Conservation (phyloP, 1,140 invertebrate species). For the Mercenaria mercenaria region DNA sequence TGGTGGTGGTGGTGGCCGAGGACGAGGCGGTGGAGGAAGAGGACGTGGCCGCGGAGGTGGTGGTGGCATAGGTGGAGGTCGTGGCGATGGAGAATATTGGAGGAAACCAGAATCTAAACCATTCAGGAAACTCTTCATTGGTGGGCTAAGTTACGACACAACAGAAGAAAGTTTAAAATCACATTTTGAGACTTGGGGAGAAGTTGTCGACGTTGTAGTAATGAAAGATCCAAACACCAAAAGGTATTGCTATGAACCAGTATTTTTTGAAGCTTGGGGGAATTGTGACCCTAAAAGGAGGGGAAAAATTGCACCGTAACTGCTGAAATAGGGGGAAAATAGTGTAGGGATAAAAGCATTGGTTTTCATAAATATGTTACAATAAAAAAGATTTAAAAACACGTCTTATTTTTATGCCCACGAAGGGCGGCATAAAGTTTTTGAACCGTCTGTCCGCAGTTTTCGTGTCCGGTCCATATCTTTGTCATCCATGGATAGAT, state of each 20-base stretch:
- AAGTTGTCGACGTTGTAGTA: conserved; percentile 98
- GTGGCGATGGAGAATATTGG: conserved; percentile 47
- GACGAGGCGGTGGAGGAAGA: conserved; percentile 37
- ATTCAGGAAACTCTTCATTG: conserved; percentile 86
- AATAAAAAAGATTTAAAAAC: no score
- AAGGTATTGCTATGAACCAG: conserved; percentile 82
- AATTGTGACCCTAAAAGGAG: no score
- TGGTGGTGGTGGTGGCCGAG: conserved; percentile 50
- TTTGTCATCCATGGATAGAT: no score
- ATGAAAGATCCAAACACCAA: conserved; percentile 99
- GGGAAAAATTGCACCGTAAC: no score
- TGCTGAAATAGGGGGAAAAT: no score
- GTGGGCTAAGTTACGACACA: conserved; percentile 97
- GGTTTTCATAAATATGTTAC: no score
- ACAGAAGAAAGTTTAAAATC: conserved; percentile 96
- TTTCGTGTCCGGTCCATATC: no score
- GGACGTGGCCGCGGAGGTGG: conserved; percentile 69
- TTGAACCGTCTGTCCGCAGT: no score
- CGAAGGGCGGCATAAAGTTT: no score
- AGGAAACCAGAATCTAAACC: conserved; percentile 78
- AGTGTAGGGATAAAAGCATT: no score
- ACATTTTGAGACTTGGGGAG: conserved; percentile 98
- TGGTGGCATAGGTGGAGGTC: conserved; percentile 62
- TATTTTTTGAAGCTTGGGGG: no score
- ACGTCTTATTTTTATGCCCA: no score